Conservation (phyloP, 2,888 invertebrate genomes). For the Steinernema hermaphroditum region DNA sequence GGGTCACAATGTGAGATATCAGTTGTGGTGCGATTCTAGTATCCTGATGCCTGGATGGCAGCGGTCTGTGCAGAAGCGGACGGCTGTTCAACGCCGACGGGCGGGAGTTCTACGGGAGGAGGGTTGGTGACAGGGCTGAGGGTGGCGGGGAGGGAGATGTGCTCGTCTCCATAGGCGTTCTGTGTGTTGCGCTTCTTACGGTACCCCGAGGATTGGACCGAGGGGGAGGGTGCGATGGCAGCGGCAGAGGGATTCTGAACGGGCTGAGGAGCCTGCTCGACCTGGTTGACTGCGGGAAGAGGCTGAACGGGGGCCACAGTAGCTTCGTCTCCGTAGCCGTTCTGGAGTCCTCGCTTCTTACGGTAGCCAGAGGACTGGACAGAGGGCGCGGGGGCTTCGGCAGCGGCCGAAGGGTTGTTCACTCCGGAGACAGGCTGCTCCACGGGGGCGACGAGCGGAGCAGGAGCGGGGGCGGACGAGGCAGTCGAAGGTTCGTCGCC, state of each 20-base stretch:
- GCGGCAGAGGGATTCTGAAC: background rate
- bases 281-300: background rate
- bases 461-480: constrained; percentile 38
- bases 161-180: constrained; percentile 17
- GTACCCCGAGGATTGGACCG: constrained; percentile 28
- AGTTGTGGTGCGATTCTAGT: background rate
- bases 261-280: background rate
- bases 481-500: constrained; percentile 34
- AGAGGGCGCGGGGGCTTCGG: constrained; percentile 36
- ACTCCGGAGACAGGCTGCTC: constrained; percentile 30
- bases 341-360: background rate
- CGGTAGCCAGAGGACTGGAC: constrained; percentile 31
- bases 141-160: background rate
- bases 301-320: too few relatives aligned
- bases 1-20: background rate
- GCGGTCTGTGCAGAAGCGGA: background rate
- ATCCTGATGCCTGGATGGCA: background rate
- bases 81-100: background rate
- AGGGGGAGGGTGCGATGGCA: constrained; percentile 1
- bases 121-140: background rate
- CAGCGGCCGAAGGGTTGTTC: constrained; percentile 35
- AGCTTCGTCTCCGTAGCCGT: background rate
- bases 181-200: constrained; percentile 29
- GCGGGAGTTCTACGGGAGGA: background rate
- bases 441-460: background rate